Evolutionary conservation across 1,140 invertebrate genomes (phyloP), one percentile per base, ranked within the genome.

Genomic region (Pseudomyrmex concolor): DNA sequence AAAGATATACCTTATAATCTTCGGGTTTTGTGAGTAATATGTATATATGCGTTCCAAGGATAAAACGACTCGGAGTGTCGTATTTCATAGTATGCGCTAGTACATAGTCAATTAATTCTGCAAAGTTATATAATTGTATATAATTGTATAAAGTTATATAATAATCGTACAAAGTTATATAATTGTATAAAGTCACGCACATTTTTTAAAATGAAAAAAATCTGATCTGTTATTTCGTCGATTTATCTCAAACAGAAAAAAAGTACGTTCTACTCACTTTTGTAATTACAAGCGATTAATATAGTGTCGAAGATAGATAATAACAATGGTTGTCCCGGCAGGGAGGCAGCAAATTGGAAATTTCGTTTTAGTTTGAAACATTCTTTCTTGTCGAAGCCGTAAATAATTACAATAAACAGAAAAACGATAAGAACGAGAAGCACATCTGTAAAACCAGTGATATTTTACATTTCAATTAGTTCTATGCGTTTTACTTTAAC

Each of bases 1-100:
- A 5, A 19, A 19, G 59, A 72, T 9, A 45, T 72, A 72, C 70
- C 13, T 72, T 72, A 59, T 59, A 72, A 72, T 72, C 55, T 9
- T 72, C 70, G 0, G 55, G 70, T 59, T 72, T 72, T 2, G 55
- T 1, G 45, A 72, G 70, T 45, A 72, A 10, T 22, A 60, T 17
- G 1, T 10, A 72, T 0, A 60, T 0, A 59, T 72, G 0, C 15
- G 54, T 15, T 22, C 70, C 70, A 9, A 72, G 0, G 0, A 72
- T 2, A n/a, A 72, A 0, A 22, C 34, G 70, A 48, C 54, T 59
- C 43, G 19, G 2, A 1, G 1, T 45, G 19, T 34, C 34, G 2
- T 59, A 72, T 45, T 59, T 72, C 19, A 45, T 59, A 19, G 34
- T 45, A 19, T 13, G 8, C 59, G 12, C 7, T n/a, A 59, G 4